Conservation (phyloP, 2,797 vertebrate species). For the Enteromius afrohamiltoni region DNA sequence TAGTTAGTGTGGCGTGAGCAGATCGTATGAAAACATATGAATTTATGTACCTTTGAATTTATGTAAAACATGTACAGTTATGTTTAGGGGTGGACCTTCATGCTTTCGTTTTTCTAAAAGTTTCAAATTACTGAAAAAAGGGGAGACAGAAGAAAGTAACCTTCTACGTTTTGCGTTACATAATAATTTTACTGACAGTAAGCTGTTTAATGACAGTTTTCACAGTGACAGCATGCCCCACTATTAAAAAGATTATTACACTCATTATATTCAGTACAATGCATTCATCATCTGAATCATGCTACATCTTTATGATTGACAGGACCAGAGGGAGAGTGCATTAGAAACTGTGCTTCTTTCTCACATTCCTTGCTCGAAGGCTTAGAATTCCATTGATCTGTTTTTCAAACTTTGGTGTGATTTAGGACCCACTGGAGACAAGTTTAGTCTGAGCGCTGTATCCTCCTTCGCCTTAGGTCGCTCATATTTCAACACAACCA, state of each 20-base stretch:
- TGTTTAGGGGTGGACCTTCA: too few species aligned
- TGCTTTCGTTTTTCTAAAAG: not conserved
- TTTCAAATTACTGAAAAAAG: not conserved
- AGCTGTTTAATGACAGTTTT: not conserved
- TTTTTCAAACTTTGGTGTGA: conserved; percentile 42
- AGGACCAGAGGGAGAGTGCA: not conserved
- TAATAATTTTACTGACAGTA: not conserved
- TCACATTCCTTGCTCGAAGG: conserved; percentile 45
- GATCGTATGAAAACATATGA: not conserved
- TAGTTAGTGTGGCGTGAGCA: not conserved
- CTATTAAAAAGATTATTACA: not conserved
- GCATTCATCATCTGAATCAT: conserved; percentile 18
- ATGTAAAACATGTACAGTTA: too few species aligned
- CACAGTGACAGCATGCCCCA: not conserved
- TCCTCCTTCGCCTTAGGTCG: conserved; percentile 20
- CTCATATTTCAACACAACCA: conserved; percentile 31
- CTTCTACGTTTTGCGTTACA: not conserved
- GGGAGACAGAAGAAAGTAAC: not conserved
- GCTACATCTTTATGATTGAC: conserved; percentile 1
- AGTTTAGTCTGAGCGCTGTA: conserved; percentile 49
- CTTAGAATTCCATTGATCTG: conserved; percentile 56
- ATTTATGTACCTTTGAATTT: too few species aligned
- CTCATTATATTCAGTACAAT: conserved; percentile 27
- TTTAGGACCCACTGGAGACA: conserved; percentile 44
- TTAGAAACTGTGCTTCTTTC: conserved; percentile 49